Base-by-base conservation (phyloP, 1,140 invertebrate genomes). In the Neocloeon triangulifer region DNA sequence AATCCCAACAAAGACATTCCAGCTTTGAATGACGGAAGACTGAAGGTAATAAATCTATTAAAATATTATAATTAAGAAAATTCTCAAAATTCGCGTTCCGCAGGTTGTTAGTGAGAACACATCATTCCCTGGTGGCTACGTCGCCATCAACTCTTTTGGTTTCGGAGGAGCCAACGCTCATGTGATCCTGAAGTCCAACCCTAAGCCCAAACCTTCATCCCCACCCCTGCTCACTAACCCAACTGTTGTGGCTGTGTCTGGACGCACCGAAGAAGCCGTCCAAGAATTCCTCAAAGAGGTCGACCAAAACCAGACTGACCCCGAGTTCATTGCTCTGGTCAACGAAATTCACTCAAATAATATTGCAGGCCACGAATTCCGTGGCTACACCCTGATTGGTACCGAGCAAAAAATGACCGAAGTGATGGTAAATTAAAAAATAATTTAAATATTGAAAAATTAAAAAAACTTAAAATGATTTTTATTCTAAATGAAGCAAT, bases 121-220 rank as follows among this genome's bases (percentile, higher is more conserved):
- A 26, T 63, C 67, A 10, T 89, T 80, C 72, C 71, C 77, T 20
- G 84, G 85, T 12, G 81, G 82, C 9, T 56, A 84, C 15, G 69
- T 82, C 20, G 89, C 69, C 5, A 46, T 97, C 2, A 97, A 95
- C 53, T 94, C 85, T 2, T 97, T 97, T 53, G 92, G 92, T 13
- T 96, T 96, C 57, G 92, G 92, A 34, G 92, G 92, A 29, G 82
- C 88, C 15, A 97, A 97, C 57, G 86, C 81, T 10, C 91, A 96
- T 52, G 54, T 85, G 1, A 58, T 97, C 32, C 55, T 96, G 0
- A 69, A 73, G 43, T 75, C 75, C 1, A 77, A 80, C 46, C 64
- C 68, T 0, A 77, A 76, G 45, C 62, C 64, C 14, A 75, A 76
- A 47, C 42, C 53, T 4, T 53, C 59, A 1, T 21, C 26, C n/a